These are phyloP conservation scores for Brachyistius frenatus DNA, from an alignment of 2,113 vertebrate species.

Conservation along the genomic window DNA sequence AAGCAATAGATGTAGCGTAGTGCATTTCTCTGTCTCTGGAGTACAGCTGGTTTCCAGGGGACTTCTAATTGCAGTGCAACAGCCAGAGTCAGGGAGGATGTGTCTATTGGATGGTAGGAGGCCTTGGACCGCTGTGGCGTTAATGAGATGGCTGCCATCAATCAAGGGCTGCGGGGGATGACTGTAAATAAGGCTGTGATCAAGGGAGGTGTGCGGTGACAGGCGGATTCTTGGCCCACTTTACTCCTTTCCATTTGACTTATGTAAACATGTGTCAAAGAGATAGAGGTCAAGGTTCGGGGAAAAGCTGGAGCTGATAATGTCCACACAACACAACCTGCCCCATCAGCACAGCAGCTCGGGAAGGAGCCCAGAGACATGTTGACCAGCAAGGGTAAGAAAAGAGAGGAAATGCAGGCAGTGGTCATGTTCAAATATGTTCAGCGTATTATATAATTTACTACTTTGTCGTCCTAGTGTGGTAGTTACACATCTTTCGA, in stretches of 20 bases:
- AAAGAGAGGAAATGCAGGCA: not conserved
- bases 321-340: not conserved
- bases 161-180: slow-evolving; percentile 64
- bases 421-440: not conserved
- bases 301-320: slow-evolving; percentile 28
- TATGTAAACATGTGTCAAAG: slow-evolving; percentile 73
- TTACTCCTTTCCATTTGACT: slow-evolving; percentile 46
- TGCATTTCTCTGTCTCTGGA: slow-evolving; percentile 27
- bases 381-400: not conserved
- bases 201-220: slow-evolving; percentile 52
- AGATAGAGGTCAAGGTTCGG: slow-evolving; percentile 65
- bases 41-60: slow-evolving; percentile 39
- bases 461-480: not conserved
- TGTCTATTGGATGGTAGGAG: slow-evolving; percentile 42
- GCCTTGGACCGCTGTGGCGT: slow-evolving; percentile 62
- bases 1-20: not conserved
- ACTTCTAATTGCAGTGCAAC: slow-evolving; percentile 61
- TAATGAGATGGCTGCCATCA: slow-evolving; percentile 80
- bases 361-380: slow-evolving; percentile 8
- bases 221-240: slow-evolving; percentile 21
- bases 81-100: slow-evolving; percentile 29
- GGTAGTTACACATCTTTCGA: not conserved
- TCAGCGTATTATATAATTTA: not conserved
- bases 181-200: slow-evolving; percentile 82
- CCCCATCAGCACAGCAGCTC: slow-evolving; percentile 1